Conservation (phyloP, 2,888 invertebrate species). For the Liodrosophila aerea region DNA sequence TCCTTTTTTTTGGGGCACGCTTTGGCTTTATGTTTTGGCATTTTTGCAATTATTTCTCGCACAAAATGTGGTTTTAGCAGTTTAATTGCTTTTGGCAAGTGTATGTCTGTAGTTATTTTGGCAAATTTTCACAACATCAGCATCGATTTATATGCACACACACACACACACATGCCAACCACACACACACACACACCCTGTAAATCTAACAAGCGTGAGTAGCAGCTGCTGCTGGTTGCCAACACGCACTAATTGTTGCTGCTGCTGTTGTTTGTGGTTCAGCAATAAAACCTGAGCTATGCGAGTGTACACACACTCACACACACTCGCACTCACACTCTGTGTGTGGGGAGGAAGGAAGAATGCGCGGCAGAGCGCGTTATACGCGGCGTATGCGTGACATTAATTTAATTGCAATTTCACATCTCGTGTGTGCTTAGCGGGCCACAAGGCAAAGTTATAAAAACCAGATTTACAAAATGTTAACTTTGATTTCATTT, state of each 20-base stretch:
- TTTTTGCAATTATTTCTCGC: slow-evolving; percentile 78
- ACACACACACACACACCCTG: not conserved
- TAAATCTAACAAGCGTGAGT: slow-evolving; percentile 44
- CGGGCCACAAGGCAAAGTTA: slow-evolving; percentile 45
- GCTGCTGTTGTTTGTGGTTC: slow-evolving; percentile 66
- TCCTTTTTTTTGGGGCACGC: slow-evolving; percentile 10
- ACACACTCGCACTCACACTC: too few species aligned
- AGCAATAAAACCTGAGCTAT: slow-evolving; percentile 71
- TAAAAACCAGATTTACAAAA: slow-evolving; percentile 78
- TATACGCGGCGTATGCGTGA: slow-evolving; percentile 74
- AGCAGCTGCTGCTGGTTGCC: slow-evolving; percentile 65
- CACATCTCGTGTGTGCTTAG: slow-evolving; percentile 47
- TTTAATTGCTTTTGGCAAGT: slow-evolving; percentile 75
- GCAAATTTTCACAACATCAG: slow-evolving; percentile 77
- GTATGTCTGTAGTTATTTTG: slow-evolving; percentile 72
- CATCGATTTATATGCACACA: slow-evolving; percentile 74
- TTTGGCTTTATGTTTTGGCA: slow-evolving; percentile 77
- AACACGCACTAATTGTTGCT: slow-evolving; percentile 75
- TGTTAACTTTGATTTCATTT: slow-evolving; percentile 78
- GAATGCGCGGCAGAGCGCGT: slow-evolving; percentile 23
- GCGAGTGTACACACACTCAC: too few species aligned
- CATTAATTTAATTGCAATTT: slow-evolving; percentile 78
- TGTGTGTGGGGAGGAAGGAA: slow-evolving; percentile 11
- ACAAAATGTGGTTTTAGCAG: slow-evolving; percentile 77
- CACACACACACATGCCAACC: slow-evolving; percentile 46